These are phyloP conservation scores for Caenorhabditis afra DNA, from an alignment of 2,888 invertebrate species.

Conservation along the genomic window DNA sequence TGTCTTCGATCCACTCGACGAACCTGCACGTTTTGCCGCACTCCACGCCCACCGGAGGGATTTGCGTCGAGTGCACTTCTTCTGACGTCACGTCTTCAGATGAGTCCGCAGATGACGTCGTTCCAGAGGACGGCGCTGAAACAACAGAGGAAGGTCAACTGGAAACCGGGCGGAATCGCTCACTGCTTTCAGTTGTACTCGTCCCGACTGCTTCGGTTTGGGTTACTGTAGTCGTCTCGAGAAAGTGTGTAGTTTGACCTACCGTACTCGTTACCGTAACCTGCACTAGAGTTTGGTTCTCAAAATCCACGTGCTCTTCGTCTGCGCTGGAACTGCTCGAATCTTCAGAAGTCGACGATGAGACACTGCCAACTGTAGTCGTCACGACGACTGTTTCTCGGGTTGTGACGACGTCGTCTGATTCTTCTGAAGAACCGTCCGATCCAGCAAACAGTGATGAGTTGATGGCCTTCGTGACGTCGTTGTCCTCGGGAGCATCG, in stretches of 20 bases:
- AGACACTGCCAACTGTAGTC: constrained; percentile 4
- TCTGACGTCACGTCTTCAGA: constrained; percentile 10
- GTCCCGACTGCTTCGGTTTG: constrained; percentile 1
- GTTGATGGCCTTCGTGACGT: background rate
- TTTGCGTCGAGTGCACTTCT: constrained; percentile 13
- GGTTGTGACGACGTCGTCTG: background rate
- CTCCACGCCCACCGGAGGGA: constrained; percentile 23
- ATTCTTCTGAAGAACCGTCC: background rate
- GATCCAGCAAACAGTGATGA: background rate
- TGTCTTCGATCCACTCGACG: constrained; percentile 57
- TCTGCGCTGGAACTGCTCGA: constrained; percentile 31
- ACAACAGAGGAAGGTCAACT: too few species aligned
- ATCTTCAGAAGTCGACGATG: constrained; percentile 29
- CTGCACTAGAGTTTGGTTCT: constrained; percentile 27
- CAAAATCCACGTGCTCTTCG: constrained; percentile 37
- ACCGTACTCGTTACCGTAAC: constrained; percentile 34
- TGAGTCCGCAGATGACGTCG: background rate
- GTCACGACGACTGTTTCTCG: constrained; percentile 7
- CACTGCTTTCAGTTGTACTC: background rate
- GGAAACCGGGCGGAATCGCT: background rate
- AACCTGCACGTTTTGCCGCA: constrained; percentile 61
- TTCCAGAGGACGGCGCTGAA: too few species aligned
- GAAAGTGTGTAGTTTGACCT: too few species aligned
- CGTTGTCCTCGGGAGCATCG: constrained; percentile 21
- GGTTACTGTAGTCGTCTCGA: background rate